Base-by-base conservation (phyloP, 2,888 invertebrate species). In the Craniophora ligustri region DNA sequence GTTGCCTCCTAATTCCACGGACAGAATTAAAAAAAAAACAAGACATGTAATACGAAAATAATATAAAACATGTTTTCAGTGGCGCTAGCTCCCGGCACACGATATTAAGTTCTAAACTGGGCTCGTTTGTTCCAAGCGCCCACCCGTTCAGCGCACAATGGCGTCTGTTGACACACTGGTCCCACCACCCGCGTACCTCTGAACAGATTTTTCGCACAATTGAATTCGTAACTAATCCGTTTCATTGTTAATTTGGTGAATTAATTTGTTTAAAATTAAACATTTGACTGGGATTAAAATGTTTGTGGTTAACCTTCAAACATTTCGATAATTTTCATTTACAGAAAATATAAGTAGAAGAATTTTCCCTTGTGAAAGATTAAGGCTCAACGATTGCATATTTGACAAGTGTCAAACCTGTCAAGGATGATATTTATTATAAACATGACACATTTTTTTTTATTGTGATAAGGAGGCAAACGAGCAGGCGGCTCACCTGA, bases 141-240 rank as follows among this genome's bases (percentile, higher is more conserved):
- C 48, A 11, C 55, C 15, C 53, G 63, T 41, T 30, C 32, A 18
- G 35, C 36, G 34, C 46, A 76, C 79, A 79, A 79, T 65, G 56
- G 40, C 51, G 13, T 19, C 28, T 81, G 74, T 79, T 80, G 77
- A 79, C 78, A 75, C 63, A 64, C 57, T 67, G 67, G 61, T 47
- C 46, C 57, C 48, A 19, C 48, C 53, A 44, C 56, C 21, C 53
- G 56, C 71, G 71, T 46, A 49, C 67, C 58, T 71, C 75, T 68
- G 59, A 65, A 56, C 72, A 76, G 66, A 85, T 89, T 90, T 89
- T 88, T 89, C 80, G 78, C 80, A 89, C 90, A 90, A 90, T 90
- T 87, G 90, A 90, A 90, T 90, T 80, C 82, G 79, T 89, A 89
- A 90, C 85, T 88, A 88, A 89, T 80, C 83, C 48, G 35, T 48